Base-by-base conservation (phyloP, 2,888 invertebrate species). In the Pycnomerus fuliginosus region DNA sequence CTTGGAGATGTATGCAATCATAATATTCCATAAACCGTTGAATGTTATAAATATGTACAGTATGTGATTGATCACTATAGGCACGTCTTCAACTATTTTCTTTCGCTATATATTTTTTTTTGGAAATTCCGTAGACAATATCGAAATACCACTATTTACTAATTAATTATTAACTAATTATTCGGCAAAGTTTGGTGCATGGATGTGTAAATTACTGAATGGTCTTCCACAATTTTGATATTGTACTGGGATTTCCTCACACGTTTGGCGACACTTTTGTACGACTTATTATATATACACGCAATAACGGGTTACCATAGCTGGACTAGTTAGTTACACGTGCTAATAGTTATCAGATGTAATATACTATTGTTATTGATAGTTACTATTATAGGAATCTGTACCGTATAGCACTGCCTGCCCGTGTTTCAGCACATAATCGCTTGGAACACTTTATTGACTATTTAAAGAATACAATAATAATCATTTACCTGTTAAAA, bases 361-460 rank as follows among this genome's bases (percentile, higher is more conserved):
- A 56, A 54, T 50, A 58, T 55, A 48, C 58, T 42, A 53, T 61
- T 62, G 59, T 62, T 62, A 60, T 40, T 47, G 43, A 48, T 48
- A 48, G 48, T 44, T 44, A 46, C 34, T 41, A 52, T 39, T 49
- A 55, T 58, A 61, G 56, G 55, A 55, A 60, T 62, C 61, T 68
- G 62, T 70, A 72, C 71, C 68, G 72, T 72, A 72, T 72, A 72
- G 72, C 72, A 72, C 72, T 72, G 72, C 72, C 72, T 71, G 65
- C 61, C 56, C 60, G 71, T 71, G 71, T 72, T 72, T 72, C 71
- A 70, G 68, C 70, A 71, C 71, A 67, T 68, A 70, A 70, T 66
- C 66, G 71, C 71, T 72, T 71, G 71, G 69, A 71, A 71, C 71
- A 72, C 71, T 61, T 62, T 68, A 70, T 70, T 71, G 71, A 72